phyloP scores from a whole-genome alignment of 1,140 invertebrate genomes.

The Berghia stephanieae region DNA sequence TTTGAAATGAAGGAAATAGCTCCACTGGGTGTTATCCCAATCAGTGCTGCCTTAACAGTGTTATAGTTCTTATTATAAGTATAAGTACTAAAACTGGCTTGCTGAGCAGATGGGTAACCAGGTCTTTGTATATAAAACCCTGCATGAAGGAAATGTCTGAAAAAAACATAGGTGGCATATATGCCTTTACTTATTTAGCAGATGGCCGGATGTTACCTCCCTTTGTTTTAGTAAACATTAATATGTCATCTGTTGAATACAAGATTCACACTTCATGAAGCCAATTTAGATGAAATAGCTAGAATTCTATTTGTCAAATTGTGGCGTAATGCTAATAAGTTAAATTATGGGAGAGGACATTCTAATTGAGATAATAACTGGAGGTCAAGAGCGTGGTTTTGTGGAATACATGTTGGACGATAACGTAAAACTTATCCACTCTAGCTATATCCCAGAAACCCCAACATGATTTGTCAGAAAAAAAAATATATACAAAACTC shows the following conservation, averaged over 20 bases:
- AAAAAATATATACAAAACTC: too few relatives aligned
- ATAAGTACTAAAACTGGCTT: constrained; percentile 13
- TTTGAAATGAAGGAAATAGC: constrained; percentile 20
- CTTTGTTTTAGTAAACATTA: neutral
- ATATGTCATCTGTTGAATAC: neutral
- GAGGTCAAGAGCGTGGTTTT: too few relatives aligned
- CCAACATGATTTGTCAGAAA: too few relatives aligned
- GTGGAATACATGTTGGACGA: too few relatives aligned
- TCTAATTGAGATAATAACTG: too few relatives aligned
- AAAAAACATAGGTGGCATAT: neutral
- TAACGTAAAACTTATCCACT: too few relatives aligned
- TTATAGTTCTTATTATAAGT: constrained; percentile 19
- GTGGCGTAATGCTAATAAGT: neutral
- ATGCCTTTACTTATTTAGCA: neutral
- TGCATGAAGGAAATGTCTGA: neutral
- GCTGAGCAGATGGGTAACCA: neutral
- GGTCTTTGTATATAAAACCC: constrained; percentile 11
- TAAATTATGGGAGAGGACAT: too few relatives aligned
- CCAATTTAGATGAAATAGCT: neutral
- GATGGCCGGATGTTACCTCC: neutral
- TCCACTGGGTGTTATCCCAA: constrained; percentile 5
- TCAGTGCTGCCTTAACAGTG: neutral
- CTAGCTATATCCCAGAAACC: too few relatives aligned
- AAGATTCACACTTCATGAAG: neutral
- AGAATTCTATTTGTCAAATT: neutral